A percentile compares a stretch with the other conserved stretches of the same genome.
Evolutionary conservation across 2,113 vertebrate genomes (phyloP).

Genomic region (Menidia beryllina): DNA sequence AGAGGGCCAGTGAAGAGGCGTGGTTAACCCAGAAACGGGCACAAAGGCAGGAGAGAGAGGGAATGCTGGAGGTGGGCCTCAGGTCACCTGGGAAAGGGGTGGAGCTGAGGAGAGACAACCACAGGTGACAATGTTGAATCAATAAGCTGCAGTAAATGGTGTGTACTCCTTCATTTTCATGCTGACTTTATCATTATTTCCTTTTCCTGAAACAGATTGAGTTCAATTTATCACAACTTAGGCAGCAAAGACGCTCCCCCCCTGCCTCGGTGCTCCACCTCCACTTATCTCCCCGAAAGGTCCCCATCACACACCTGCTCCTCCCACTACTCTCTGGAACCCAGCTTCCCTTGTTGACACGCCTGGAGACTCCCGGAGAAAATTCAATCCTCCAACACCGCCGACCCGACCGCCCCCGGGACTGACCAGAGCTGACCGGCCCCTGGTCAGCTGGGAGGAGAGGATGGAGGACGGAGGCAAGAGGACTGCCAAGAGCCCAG

Average conservation of each 20-base stretch:
- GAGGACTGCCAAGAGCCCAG: conserved; percentile 80
- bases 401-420: conserved; percentile 81
- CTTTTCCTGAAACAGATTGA: conserved; percentile 74
- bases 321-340: conserved; percentile 92
- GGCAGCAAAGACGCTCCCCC: conserved; percentile 82
- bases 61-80: conserved; percentile 88
- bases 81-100: conserved; percentile 78
- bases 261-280: conserved; percentile 90
- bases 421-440: conserved; percentile 69
- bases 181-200: background rate
- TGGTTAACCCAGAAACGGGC: conserved; percentile 92
- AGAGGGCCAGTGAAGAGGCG: conserved; percentile 91
- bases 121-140: conserved; percentile 81
- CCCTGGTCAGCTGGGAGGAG: conserved; percentile 73
- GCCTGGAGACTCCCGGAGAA: conserved; percentile 81
- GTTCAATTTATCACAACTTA: conserved; percentile 83
- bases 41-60: conserved; percentile 93
- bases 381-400: conserved; percentile 60
- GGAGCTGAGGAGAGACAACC: conserved; percentile 85
- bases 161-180: background rate
- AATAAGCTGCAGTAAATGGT: conserved; percentile 1
- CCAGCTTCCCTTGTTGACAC: conserved; percentile 90
- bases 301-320: conserved; percentile 76
- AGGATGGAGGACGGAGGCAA: conserved; percentile 80
- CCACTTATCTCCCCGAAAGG: conserved; percentile 95